Base-by-base conservation (phyloP, 2,113 vertebrate species). In the Ciconia stormi region DNA sequence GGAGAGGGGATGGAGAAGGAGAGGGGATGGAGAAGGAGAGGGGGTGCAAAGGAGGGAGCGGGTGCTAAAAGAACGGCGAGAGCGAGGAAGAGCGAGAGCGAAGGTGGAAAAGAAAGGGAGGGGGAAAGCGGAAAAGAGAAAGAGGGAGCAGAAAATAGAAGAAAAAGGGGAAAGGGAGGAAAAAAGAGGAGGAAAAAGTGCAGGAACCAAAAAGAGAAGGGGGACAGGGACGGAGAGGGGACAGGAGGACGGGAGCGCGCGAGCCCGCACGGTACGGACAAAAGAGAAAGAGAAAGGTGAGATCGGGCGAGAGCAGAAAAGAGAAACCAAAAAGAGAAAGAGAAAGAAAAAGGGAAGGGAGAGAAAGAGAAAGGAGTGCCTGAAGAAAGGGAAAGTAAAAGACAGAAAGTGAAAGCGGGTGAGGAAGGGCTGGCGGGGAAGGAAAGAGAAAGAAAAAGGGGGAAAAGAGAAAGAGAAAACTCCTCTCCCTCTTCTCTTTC, bases 221-320 rank as follows among this genome's bases (percentile, higher is more conserved):
- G 47, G 16, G 12, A 50, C 21, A 47, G 20, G 20, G 6, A 19
- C 50, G 34, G 19, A 40, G 25, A 8, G 11, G 23, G 59, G 52
- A n/a, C 65, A 49, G 32, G 58, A 42, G 42, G 52, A 49, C 40
- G 30, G n/a, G 71, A 70, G 5, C 6, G 7, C 15, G 55, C 13
- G 8, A 66, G 17, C 13, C 82, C 18, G 14, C n/a, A 3, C 1
- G 9, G 29, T 14, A 22, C 10, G 10, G 93, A 97, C 98, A 84
- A 98, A 98, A 55, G 98, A 97, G 19, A 98, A 98, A 81, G 98
- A 98, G 82, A 36, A 98, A 98, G 92, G 98, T 97, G 13, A 97
- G 98, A 90, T 98, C 94, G 26, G 98, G 98, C 52, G 98, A 42
- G 19, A 70, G 38, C 4, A 17, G 78, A 71, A 63, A 80, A 58